These are phyloP conservation scores for Palloptera scutellata DNA, from an alignment of 2,888 invertebrate species.

Conservation along the genomic window DNA sequence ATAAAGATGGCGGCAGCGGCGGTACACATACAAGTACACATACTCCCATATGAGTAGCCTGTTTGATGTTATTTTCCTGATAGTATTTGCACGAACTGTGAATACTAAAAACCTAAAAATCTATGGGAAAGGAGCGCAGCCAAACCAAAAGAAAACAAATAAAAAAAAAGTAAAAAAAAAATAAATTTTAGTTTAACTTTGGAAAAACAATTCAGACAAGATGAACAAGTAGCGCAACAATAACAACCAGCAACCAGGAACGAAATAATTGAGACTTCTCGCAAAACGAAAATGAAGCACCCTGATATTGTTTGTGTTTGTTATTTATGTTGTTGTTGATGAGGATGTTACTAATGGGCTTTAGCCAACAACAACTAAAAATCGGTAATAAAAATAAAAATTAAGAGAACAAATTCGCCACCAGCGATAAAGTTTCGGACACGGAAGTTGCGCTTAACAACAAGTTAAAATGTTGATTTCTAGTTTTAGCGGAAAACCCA, in stretches of 20 bases:
- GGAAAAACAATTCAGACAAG: conserved; percentile 22
- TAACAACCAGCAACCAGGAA: not conserved
- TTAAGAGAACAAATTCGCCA: not conserved
- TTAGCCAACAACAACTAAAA: not conserved
- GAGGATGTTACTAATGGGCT: not conserved
- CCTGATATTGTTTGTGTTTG: not conserved
- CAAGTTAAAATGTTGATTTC: conserved; percentile 9
- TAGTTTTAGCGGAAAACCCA: not conserved
- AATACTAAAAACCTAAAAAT: not conserved
- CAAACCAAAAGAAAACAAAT: not conserved
- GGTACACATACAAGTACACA: not conserved
- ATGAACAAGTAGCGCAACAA: not conserved
- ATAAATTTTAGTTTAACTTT: conserved; percentile 4
- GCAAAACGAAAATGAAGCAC: conserved; percentile 11
- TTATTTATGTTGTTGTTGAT: too few relatives aligned
- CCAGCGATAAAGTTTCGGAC: not conserved
- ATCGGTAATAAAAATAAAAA: not conserved
- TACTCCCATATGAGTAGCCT: not conserved
- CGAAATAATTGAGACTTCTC: conserved; percentile 12
- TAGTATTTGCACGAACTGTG: conserved; percentile 6
- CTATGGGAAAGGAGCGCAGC: too few relatives aligned
- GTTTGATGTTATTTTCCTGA: not conserved
- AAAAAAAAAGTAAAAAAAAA: not conserved
- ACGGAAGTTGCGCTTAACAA: not conserved
- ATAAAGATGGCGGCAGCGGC: too few relatives aligned